Base-by-base conservation (phyloP, 2,797 vertebrate species). In the Hephaestus fuliginosus region DNA sequence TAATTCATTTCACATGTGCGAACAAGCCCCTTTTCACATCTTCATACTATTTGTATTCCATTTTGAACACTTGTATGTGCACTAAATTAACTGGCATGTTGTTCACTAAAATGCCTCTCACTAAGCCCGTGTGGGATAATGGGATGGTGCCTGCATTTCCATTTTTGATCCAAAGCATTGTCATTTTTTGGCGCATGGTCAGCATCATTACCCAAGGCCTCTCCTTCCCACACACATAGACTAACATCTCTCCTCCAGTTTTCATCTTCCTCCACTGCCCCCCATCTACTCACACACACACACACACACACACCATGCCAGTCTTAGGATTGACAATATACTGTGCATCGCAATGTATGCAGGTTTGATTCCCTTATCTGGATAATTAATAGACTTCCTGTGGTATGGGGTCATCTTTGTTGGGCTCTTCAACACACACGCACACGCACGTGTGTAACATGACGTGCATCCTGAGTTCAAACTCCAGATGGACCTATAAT, bases 91-190 rank as follows among this genome's bases (percentile, higher is more conserved):
- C 55, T 57, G 61, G 30, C 39, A 22, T 48, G 33, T 41, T 76
- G 67, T 73, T 44, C 43, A n/a, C 33, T 49, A 63, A 56, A 33
- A 71, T 46, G 39, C 22, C 55, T 33, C 39, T 67, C 41, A 71
- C 48, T 43, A 63, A 74, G 46, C n/a, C 63, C 71, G 70, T 20
- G 52, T 10, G n/a, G 11, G 7, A 75, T 74, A 60, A 70, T 70
- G 18, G 41, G 33, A 69, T 20, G 13, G 8, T 28, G n/a, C 8
- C 15, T 52, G 10, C 28, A 36, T 75, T 68, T 62, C 8, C 39
- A 78, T 74, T 84, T 85, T 57, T 61, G 43, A 76, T 60, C 68
- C 22, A 75, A 65, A 57, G 65, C 53, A 69, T 48, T 70, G 36
- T 65, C 25, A 61, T 69, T 66, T 80, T 74, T 72, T 73, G 53